Evolutionary conservation across 2,113 vertebrate species (phyloP).

Genomic region (Cacatua alba): DNA sequence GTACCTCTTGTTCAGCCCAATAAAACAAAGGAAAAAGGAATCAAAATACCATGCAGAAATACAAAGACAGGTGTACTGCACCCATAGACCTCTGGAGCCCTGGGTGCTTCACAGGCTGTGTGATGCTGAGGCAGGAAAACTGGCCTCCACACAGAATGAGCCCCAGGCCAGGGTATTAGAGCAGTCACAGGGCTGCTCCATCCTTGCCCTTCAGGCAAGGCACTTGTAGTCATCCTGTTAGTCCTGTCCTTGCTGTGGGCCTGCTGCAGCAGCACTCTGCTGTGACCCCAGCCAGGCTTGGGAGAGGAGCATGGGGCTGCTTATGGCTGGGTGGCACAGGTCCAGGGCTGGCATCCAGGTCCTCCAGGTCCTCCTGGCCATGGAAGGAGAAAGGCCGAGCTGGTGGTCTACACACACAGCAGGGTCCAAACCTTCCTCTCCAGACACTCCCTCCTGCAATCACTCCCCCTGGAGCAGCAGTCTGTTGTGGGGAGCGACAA

Average conservation of each 20-base stretch:
- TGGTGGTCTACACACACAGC: rapidly evolving
- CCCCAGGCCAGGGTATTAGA: not conserved
- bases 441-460: not conserved
- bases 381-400: not conserved
- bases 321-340: not conserved
- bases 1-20: not conserved
- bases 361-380: not conserved
- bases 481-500: rapidly evolving
- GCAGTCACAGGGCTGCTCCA: not conserved
- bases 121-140: not conserved
- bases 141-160: not conserved
- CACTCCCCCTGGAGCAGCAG: not conserved
- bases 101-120: not conserved
- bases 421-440: not conserved
- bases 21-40: not conserved
- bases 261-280: not conserved
- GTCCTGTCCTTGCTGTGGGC: not conserved
- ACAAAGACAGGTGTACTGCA: not conserved
- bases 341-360: not conserved
- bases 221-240: not conserved
- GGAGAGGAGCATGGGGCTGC: not conserved
- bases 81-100: rapidly evolving
- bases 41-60: not conserved
- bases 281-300: rapidly evolving
- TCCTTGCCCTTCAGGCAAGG: not conserved